phyloP scores from a whole-genome alignment of 2,113 vertebrate species.

The Etheostoma cragini region DNA sequence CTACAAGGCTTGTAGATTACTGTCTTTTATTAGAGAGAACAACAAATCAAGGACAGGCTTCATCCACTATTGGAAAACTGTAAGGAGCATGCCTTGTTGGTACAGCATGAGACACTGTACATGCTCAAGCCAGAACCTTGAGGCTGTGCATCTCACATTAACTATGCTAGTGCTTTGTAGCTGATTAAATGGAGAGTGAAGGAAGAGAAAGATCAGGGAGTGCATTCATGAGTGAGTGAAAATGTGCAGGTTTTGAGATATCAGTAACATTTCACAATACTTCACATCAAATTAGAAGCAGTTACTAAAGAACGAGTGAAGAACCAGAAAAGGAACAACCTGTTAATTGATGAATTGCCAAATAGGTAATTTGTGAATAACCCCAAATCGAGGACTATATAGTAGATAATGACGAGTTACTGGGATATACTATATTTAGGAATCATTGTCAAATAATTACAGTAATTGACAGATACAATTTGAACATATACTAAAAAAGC shows the following conservation, averaged over 20 bases:
- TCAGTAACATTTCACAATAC: not conserved
- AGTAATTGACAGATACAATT: not conserved
- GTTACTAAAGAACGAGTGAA: not conserved
- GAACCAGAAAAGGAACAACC: not conserved
- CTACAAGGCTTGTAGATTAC: conserved; percentile 61
- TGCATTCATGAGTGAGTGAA: not conserved
- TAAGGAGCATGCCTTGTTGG: conserved; percentile 30
- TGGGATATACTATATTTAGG: not conserved
- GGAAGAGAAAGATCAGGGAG: not conserved
- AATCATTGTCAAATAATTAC: not conserved
- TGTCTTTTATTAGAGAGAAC: conserved; percentile 64
- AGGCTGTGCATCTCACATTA: conserved; percentile 22
- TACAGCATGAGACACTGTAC: conserved; percentile 31
- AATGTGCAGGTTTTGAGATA: conserved; percentile 1
- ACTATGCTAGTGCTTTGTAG: conserved; percentile 2
- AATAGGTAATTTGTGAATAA: not conserved
- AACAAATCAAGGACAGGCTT: conserved; percentile 55
- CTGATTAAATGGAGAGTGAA: conserved; percentile 5
- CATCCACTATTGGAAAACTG: conserved; percentile 43
- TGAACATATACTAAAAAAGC: not conserved
- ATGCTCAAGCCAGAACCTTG: conserved; percentile 11
- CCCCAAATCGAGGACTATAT: not conserved
- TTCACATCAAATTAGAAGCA: too few species aligned
- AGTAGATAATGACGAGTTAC: not conserved
- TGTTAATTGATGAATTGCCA: not conserved